Conservation (phyloP, 2,113 vertebrate genomes). For the Grantiella picta region DNA sequence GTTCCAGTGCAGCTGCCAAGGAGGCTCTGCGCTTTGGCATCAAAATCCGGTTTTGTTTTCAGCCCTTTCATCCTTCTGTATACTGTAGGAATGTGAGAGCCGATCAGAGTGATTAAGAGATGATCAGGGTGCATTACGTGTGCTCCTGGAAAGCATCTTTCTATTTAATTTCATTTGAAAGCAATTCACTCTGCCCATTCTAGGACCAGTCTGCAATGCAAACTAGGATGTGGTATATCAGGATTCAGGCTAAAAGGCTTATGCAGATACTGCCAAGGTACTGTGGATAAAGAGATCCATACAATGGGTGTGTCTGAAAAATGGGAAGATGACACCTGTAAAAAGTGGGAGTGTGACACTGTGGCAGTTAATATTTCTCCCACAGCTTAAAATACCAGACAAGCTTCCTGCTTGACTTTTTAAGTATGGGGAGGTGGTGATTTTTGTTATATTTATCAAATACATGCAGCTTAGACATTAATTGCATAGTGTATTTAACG, state of each 20-base stretch:
- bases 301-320: background rate
- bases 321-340: background rate
- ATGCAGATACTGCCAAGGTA: background rate
- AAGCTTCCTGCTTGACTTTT: background rate
- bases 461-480: background rate
- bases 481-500: background rate
- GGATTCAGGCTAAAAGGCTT: background rate
- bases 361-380: background rate
- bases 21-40: background rate
- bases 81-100: background rate
- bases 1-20: background rate
- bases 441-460: background rate
- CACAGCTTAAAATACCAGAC: background rate
- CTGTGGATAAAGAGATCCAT: background rate
- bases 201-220: fast-evolving
- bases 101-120: background rate
- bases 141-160: background rate
- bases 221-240: background rate
- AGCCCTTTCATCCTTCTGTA: background rate
- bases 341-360: background rate
- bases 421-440: background rate
- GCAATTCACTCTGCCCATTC: background rate
- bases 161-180: background rate
- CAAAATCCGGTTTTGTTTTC: background rate
- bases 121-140: background rate